These are phyloP conservation scores for Oplegnathus fasciatus DNA, from an alignment of 2,113 vertebrate species.

Conservation along the genomic window DNA sequence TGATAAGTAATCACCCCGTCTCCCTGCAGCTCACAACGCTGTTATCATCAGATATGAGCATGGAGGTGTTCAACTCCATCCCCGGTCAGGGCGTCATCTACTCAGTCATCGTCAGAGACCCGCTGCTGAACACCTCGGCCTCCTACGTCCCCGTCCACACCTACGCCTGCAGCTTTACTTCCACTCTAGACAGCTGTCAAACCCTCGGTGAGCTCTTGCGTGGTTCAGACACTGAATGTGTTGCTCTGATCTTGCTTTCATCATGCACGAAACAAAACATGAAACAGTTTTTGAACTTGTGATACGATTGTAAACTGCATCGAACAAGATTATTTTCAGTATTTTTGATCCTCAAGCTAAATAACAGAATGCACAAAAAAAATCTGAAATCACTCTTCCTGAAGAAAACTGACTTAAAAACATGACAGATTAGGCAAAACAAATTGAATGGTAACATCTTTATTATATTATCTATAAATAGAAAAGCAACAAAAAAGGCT, in stretches of 20 bases:
- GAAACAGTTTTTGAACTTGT: not conserved
- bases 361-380: too few relatives aligned
- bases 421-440: too few relatives aligned
- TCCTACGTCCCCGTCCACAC: conserved; percentile 93
- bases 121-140: conserved; percentile 89
- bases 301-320: not conserved
- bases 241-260: not conserved
- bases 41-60: conserved; percentile 84
- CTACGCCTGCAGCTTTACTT: conserved; percentile 91
- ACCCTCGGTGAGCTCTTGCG: conserved; percentile 84
- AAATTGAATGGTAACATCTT: too few relatives aligned
- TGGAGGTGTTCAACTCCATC: conserved; percentile 88
- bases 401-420: too few relatives aligned
- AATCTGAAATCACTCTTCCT: too few relatives aligned
- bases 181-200: conserved; percentile 84
- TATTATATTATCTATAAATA: too few relatives aligned
- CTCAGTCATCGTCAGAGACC: conserved; percentile 92
- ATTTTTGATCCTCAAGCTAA: not conserved
- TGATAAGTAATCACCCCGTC: too few relatives aligned
- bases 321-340: not conserved
- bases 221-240: not conserved
- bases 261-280: not conserved
- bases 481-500: not conserved
- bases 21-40: conserved; percentile 85
- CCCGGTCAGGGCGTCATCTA: conserved; percentile 94